Percentiles rank a stretch among this genome's conserved stretches.
phyloP scores from a whole-genome alignment of 23 tunicate species.

The Botrylloides violaceus region DNA sequence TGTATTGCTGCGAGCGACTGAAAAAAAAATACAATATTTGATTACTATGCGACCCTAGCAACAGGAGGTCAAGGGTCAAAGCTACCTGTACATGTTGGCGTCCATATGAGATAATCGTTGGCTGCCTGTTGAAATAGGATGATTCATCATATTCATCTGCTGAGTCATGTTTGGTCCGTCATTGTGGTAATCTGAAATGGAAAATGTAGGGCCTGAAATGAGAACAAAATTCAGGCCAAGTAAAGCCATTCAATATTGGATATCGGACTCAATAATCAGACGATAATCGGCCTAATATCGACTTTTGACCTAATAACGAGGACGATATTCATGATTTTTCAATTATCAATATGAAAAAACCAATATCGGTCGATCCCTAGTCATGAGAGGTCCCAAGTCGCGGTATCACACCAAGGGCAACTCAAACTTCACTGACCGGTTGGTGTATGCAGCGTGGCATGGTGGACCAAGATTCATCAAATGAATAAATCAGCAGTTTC shows the following conservation, averaged over 20 bases:
- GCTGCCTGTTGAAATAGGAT: slow-evolving; percentile 1
- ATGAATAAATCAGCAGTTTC: not conserved
- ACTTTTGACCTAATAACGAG: too few species aligned
- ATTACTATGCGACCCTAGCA: too few species aligned
- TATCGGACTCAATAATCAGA: too few species aligned
- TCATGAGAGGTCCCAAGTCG: too few species aligned
- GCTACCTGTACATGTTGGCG: slow-evolving; percentile 16
- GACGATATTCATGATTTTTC: too few species aligned
- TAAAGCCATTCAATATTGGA: too few species aligned
- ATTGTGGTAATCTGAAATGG: slow-evolving; percentile 18
- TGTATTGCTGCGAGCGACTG: slow-evolving; percentile 13
- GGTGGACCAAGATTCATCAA: not conserved
- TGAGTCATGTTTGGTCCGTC: slow-evolving; percentile 17
- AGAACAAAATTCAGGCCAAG: not conserved
- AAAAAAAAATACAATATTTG: not conserved
- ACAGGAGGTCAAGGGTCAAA: not conserved
- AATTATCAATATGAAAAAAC: too few species aligned
- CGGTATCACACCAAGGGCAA: too few species aligned
- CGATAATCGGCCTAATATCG: too few species aligned
- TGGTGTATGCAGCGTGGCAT: not conserved
- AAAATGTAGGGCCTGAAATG: not conserved
- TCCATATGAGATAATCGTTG: slow-evolving; percentile 21
- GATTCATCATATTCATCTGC: slow-evolving; percentile 16
- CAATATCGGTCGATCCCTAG: too few species aligned
- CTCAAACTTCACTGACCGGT: too few species aligned